Evolutionary conservation across 2,888 invertebrate genomes (phyloP).

Genomic region (Abrostola triplasia): DNA sequence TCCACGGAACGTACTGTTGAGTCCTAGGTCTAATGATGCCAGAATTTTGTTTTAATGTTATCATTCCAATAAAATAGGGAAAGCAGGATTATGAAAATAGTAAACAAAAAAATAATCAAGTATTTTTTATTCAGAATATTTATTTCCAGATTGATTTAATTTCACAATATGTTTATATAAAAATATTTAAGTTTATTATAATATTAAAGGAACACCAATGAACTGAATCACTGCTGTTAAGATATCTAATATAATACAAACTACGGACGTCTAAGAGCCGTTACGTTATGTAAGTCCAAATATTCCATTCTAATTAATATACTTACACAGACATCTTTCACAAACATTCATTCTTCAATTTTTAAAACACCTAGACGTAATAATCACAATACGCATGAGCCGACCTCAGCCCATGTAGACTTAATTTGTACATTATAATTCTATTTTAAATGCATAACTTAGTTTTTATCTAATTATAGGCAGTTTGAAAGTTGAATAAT

Average conservation of each 20-base stretch:
- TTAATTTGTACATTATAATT: conserved; percentile 84
- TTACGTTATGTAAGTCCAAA: conserved; percentile 54
- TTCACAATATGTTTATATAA: conserved; percentile 58
- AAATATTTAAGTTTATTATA: conserved; percentile 66
- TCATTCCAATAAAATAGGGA: not conserved
- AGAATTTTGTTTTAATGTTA: too few relatives aligned
- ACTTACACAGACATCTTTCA: conserved; percentile 60
- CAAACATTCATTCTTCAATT: conserved; percentile 54
- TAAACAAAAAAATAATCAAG: conserved; percentile 6
- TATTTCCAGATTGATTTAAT: conserved; percentile 55
- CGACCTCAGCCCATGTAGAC: conserved; percentile 74
- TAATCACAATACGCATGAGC: conserved; percentile 82
- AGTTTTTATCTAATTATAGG: conserved; percentile 61
- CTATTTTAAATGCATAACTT: conserved; percentile 83
- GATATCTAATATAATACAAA: conserved; percentile 60
- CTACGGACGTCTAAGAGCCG: conserved; percentile 69
- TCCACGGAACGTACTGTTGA: too few relatives aligned
- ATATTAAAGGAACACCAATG: conserved; percentile 66
- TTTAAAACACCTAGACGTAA: conserved; percentile 58
- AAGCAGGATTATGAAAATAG: not conserved
- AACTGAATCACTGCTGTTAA: conserved; percentile 56
- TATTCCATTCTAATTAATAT: conserved; percentile 60
- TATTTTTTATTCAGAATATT: conserved; percentile 48
- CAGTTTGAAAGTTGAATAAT: conserved; percentile 60
- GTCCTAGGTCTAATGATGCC: too few relatives aligned